These are phyloP conservation scores for Acrocephalus kingi DNA, from an alignment of 2,113 vertebrate genomes.

Conservation along the genomic window DNA sequence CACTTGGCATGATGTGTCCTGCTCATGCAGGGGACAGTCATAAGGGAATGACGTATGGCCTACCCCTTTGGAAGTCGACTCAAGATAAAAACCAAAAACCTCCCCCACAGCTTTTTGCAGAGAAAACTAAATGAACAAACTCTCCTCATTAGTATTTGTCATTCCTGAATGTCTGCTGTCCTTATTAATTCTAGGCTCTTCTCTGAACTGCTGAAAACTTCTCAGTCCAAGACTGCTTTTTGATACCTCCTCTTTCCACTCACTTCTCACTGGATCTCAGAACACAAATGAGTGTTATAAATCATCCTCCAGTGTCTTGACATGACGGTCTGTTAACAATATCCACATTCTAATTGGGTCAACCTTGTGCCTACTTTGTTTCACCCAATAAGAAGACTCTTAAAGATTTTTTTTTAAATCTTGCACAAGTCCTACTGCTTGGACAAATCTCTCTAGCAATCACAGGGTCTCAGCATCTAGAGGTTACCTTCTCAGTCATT, in stretches of 20 bases:
- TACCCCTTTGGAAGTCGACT: background rate
- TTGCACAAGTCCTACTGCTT: background rate
- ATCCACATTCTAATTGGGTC: background rate
- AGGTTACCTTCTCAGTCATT: background rate
- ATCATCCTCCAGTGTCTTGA: background rate
- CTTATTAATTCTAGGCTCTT: background rate
- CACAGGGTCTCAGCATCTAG: background rate
- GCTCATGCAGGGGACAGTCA: background rate
- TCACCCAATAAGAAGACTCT: background rate
- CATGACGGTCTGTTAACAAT: background rate
- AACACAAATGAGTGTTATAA: background rate
- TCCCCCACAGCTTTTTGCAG: background rate
- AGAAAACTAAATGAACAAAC: background rate
- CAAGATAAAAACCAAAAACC: background rate
- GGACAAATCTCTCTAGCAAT: background rate
- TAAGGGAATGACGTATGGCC: background rate
- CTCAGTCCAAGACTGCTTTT: background rate
- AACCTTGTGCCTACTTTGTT: background rate
- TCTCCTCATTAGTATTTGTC: background rate
- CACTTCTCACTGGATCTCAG: background rate
- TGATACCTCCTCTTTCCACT: background rate
- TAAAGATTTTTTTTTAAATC: background rate
- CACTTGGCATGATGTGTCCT: fast-evolving
- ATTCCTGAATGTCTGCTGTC: background rate
- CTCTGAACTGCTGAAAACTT: background rate